Percentiles rank a stretch among this genome's conserved stretches.
These are phyloP conservation scores for Atta cephalotes DNA, from an alignment of 1,140 invertebrate genomes.

Conservation along the genomic window DNA sequence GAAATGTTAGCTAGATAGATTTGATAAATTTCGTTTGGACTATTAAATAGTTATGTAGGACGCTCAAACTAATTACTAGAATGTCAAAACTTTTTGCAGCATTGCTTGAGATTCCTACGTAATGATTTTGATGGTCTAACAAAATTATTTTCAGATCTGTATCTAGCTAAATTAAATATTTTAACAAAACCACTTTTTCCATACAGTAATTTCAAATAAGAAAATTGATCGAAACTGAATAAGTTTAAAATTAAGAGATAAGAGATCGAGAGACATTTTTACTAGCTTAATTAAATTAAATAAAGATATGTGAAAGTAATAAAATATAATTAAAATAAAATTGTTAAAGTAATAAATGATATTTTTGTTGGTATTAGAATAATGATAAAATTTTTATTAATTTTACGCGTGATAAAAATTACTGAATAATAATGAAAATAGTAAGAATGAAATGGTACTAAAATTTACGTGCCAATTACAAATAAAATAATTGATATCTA, in stretches of 20 bases:
- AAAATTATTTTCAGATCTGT: no score
- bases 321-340: background rate
- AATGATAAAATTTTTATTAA: slow-evolving; percentile 2
- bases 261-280: background rate
- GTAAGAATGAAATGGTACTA: background rate
- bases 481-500: background rate
- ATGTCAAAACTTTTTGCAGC: no score
- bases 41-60: no score
- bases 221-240: background rate
- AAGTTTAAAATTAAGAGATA: background rate
- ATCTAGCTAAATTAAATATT: no score
- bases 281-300: background rate
- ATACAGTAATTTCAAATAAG: background rate
- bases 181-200: no score
- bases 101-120: no score
- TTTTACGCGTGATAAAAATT: background rate
- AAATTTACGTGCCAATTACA: background rate
- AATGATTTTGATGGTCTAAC: no score
- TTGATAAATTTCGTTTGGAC: no score
- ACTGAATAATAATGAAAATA: background rate
- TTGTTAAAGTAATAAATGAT: background rate
- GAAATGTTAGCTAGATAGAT: no score
- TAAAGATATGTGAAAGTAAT: background rate
- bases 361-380: background rate
- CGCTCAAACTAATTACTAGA: no score